These are phyloP conservation scores for Heliornis fulica DNA, from an alignment of 2,113 vertebrate species.

Conservation along the genomic window DNA sequence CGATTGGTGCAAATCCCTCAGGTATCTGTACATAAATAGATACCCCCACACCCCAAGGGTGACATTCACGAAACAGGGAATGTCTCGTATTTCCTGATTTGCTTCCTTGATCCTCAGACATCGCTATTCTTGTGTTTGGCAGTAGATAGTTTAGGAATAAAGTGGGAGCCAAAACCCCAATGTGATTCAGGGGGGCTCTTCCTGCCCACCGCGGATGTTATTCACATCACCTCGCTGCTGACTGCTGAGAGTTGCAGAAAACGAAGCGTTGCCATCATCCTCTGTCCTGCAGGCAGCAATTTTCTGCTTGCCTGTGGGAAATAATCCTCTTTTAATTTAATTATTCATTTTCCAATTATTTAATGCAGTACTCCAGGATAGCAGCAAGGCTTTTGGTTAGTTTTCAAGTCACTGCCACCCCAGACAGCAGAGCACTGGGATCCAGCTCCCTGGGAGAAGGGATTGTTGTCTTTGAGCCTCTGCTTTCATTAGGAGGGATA, in stretches of 20 bases:
- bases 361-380: neutral
- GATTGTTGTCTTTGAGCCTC: neutral
- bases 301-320: slow-evolving; percentile 53
- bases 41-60: neutral
- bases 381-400: slow-evolving; percentile 10
- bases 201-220: slow-evolving; percentile 2
- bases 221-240: neutral
- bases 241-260: slow-evolving; percentile 52
- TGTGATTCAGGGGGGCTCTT: neutral
- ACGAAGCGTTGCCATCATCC: slow-evolving; percentile 2
- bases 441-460: neutral
- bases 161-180: neutral
- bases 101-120: neutral
- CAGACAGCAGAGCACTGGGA: neutral
- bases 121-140: neutral
- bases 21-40: neutral
- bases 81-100: neutral
- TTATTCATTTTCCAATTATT: slow-evolving; percentile 64
- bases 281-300: slow-evolving; percentile 41
- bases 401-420: slow-evolving; percentile 1
- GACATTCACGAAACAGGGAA: neutral
- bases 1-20: neutral
- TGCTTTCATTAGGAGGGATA: slow-evolving; percentile 6
- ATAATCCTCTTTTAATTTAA: slow-evolving; percentile 68
- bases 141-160: neutral